Base-by-base conservation (phyloP, 2,888 invertebrate genomes). In the Baronia brevicornis region DNA sequence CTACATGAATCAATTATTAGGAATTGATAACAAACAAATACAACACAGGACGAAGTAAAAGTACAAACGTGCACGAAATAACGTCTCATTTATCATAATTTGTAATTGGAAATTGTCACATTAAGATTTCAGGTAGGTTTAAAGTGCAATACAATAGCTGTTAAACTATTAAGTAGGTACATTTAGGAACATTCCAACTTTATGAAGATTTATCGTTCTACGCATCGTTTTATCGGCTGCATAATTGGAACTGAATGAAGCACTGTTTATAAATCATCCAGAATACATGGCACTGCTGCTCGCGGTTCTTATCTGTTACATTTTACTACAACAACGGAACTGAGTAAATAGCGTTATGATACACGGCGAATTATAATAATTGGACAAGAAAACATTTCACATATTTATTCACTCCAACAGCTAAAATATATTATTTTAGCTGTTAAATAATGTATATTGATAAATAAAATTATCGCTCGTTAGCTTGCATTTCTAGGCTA, bases 231-330 rank as follows among this genome's bases (percentile, higher is more conserved):
- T 62, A 59, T 61, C 54, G 45, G 39, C 46, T 45, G 37, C 42
- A 48, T 52, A 58, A 63, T 61, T 60, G n/a, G n/a, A 61, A 54
- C 46, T 59, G 48, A 60, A 65, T 54, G 53, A 44, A 53, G 46
- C 44, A 44, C 47, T 57, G 51, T 60, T 56, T 54, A 55, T 56
- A 58, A 56, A 65, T 54, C 45, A 54, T 46, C 43, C 32, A 36
- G 48, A 44, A 56, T 52, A 52, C 51, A 50, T 51, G n/a, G n/a
- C n/a, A n/a, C n/a, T 49, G 46, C 44, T 36, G 38, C 39, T 38
- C 38, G 32, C 31, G 30, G 38, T 31, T 46, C 50, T 43, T 47
- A 49, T 51, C 47, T 44, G 38, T 18, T 28, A 37, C 29, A 33
- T 46, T 39, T 39, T 38, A 43, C 11, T 22, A 21, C 29, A n/a